Base-by-base conservation (phyloP, 2,888 invertebrate species). In the Anticlea derivata region DNA sequence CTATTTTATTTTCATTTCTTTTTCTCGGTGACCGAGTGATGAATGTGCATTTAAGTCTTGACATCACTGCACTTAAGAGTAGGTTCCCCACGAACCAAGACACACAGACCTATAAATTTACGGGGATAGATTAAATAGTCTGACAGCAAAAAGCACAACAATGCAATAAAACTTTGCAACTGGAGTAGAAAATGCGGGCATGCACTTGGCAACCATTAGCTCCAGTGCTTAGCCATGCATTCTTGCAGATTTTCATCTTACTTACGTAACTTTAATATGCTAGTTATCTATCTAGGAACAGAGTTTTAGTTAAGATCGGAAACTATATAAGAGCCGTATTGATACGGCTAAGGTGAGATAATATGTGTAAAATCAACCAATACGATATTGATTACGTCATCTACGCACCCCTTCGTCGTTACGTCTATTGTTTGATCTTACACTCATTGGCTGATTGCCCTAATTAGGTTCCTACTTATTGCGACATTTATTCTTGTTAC, bases 121-220 rank as follows among this genome's bases (percentile, higher is more conserved):
- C 52, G 1, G 51, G 41, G 51, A 47, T 47, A 52, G 52, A 52
- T 52, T 52, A 52, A 52, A 47, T 47, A 47, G 47, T 51, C 44
- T 35, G 47, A 52, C 52, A 38, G 43, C 43, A 52, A 47, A 47
- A 52, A 52, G 37, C 37, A 37, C 33, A 43, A 38, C 43, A 47
- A 43, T 52, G 47, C 52, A 52, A 47, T 52, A 50, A 50, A 50
- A 50, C 17, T 31, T 35, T 26, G 37, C 43, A 38, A 43, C 37
- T 50, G 35, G 7, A 13, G 29, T 38, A 38, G 33, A 38, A 29
- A 52, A 46, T 41, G 41, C 51, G 26, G 41, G 46, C 41, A 27
- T 43, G 8, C 37, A 26, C 43, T 40, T 39, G 30, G 27, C 37
- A 37, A 35, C 26, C 33, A 46, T 46, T 46, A 35, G 45, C 26